Evolutionary conservation across 2,113 vertebrate species (phyloP).

Genomic region (Macrotus californicus): DNA sequence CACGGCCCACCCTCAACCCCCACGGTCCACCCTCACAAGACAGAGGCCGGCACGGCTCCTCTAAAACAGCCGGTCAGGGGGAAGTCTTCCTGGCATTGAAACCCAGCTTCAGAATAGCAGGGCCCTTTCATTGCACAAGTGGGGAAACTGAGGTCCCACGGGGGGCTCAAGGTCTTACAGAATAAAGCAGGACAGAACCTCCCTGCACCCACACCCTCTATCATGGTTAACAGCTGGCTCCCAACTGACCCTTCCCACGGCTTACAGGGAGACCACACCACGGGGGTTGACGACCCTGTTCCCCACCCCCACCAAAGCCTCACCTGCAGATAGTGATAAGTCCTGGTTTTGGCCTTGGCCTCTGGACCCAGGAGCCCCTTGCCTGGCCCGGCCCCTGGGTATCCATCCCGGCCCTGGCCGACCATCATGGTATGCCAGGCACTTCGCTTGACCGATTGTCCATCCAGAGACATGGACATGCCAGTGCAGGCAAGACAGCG

Average conservation of each 20-base stretch:
- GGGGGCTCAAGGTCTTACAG: neutral
- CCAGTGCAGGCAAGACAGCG: constrained; percentile 95
- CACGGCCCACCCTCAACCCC: neutral
- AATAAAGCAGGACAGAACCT: neutral
- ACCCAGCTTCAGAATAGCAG: neutral
- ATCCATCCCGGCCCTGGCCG: constrained; percentile 95
- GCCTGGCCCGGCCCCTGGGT: constrained; percentile 83
- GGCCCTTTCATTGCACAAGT: neutral
- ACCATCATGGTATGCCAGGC: constrained; percentile 99
- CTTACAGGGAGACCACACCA: neutral
- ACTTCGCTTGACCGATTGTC: constrained; percentile 94
- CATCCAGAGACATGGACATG: constrained; percentile 90
- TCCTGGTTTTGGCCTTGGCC: constrained; percentile 92
- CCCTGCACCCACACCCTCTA: neutral
- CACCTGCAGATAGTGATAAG: constrained; percentile 97
- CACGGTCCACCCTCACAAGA: neutral
- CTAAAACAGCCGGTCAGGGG: neutral
- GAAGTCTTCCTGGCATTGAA: neutral
- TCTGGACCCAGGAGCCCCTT: constrained; percentile 94
- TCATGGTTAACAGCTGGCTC: neutral
- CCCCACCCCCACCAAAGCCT: constrained; percentile 56
- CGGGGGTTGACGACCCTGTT: neutral
- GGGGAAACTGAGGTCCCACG: neutral
- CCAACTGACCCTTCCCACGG: neutral
- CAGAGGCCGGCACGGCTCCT: neutral